Evolutionary conservation across 2,113 vertebrate species (phyloP).

Genomic region (Scatophagus argus): DNA sequence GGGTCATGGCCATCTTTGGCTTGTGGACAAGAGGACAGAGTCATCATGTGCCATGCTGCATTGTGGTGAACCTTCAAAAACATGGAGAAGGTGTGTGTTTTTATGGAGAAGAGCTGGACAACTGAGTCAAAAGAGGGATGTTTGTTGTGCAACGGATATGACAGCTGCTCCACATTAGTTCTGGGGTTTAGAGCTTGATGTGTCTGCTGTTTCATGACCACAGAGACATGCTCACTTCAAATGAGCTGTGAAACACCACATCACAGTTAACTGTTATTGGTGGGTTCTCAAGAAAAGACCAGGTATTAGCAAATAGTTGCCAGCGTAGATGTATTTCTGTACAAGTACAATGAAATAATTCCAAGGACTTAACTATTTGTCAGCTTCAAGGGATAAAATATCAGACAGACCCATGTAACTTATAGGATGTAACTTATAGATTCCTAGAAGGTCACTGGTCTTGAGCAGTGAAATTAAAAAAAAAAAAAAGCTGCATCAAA

Average conservation of each 20-base stretch:
- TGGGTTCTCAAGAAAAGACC: slow-evolving; percentile 31
- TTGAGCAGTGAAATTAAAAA: not conserved
- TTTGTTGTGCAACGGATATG: slow-evolving; percentile 62
- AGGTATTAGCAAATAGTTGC: slow-evolving; percentile 33
- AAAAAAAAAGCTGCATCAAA: not conserved
- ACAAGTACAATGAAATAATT: slow-evolving; percentile 15
- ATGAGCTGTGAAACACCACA: slow-evolving; percentile 71
- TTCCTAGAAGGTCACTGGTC: not conserved
- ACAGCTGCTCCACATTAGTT: slow-evolving; percentile 79
- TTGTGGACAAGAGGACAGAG: not conserved
- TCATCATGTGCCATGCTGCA: slow-evolving; percentile 7
- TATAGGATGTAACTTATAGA: not conserved
- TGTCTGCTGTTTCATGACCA: slow-evolving; percentile 65
- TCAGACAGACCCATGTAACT: not conserved
- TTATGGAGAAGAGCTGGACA: slow-evolving; percentile 41
- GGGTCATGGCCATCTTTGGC: not conserved
- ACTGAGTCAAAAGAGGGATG: slow-evolving; percentile 47
- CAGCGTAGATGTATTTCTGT: slow-evolving; percentile 5
- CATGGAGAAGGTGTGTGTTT: slow-evolving; percentile 38
- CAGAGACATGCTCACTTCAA: slow-evolving; percentile 68
- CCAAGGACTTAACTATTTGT: slow-evolving; percentile 15
- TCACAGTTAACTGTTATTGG: slow-evolving; percentile 56
- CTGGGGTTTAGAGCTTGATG: slow-evolving; percentile 65
- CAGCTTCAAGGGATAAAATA: slow-evolving; percentile 6
- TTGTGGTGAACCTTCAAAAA: slow-evolving; percentile 26